Evolutionary conservation across 2,888 invertebrate genomes (phyloP), one percentile per base, ranked within the genome.

Genomic region (Synergus gifuensis): DNA sequence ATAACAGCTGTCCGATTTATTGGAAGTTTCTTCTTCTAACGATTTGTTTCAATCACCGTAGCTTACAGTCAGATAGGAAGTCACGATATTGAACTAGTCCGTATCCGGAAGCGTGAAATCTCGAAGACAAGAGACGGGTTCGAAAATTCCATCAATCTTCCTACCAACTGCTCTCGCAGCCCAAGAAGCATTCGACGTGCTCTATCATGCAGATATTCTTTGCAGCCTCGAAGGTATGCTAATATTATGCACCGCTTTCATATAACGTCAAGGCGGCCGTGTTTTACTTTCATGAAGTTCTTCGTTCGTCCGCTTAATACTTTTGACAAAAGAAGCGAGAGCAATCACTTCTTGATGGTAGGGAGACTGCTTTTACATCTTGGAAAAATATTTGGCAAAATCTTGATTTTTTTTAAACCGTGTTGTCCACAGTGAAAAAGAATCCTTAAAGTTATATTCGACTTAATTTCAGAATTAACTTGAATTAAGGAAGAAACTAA

Each of bases 211-310:
- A 86, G 86, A 88, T 88, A 86, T 79, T 85, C 83, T 81, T 78
- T 83, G 77, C 79, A 83, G 80, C 79, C 81, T 77, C 79, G 83
- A 81, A 81, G 83, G 73, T 88, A 89, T 87, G 88, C 86, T 88
- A 88, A 89, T 88, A 85, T 86, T 85, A 86, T 86, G 83, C 85
- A 83, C 79, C 81, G 82, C 84, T 85, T 88, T 87, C 85, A 85
- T 86, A 88, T 28, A 28, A 86, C 82, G 78, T 78, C 73, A 81
- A 80, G 81, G 76, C 82, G 79, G 66, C 63, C 86, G 84, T 85
- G 85, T 86, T 88, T 88, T 88, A 88, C 86, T 89, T 88, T 88
- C 85, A 86, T 86, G 83, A 86, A 88, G 84, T 88, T 88, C 86
- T 84, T 83, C 79, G 77, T 82, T 83, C 69, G 77, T 16, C 42